Conservation (phyloP, 1,140 invertebrate species). For the Papilio machaon region DNA sequence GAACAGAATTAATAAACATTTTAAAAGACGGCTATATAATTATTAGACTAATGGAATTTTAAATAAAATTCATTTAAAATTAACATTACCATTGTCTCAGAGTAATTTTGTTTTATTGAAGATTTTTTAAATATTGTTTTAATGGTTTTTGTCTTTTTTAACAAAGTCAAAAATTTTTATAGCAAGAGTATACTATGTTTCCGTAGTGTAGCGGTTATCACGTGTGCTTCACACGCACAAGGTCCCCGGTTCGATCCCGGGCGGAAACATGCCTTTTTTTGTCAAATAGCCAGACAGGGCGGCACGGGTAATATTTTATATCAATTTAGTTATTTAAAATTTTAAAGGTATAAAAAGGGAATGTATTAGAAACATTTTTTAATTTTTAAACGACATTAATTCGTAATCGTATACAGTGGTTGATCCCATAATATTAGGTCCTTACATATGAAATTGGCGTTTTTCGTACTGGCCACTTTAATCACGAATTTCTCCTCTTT, state of each 20-base stretch:
- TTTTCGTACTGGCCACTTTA: too few species aligned
- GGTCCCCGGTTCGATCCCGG: conserved; percentile 37
- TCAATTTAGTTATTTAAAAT: too few species aligned
- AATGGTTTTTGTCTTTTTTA: too few species aligned
- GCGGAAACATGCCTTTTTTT: conserved; percentile 8
- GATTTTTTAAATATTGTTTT: not conserved
- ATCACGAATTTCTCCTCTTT: too few species aligned
- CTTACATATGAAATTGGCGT: too few species aligned
- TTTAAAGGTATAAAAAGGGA: too few species aligned
- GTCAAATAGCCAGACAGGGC: too few species aligned
- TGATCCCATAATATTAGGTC: too few species aligned
- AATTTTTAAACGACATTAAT: too few species aligned
- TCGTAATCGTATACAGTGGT: too few species aligned
- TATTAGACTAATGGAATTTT: conserved; percentile 3
- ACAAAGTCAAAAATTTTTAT: not conserved
- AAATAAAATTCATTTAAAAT: not conserved
- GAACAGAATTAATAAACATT: not conserved
- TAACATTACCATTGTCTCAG: not conserved
- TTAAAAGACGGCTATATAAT: not conserved
- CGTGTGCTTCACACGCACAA: conserved; percentile 38
- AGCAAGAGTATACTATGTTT: not conserved
- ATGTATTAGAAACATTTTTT: too few species aligned
- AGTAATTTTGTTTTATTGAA: not conserved
- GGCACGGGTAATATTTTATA: too few species aligned
- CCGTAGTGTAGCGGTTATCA: conserved; percentile 28